phyloP scores from a whole-genome alignment of 2,113 vertebrate genomes.

The Paramormyrops kingsleyae region DNA sequence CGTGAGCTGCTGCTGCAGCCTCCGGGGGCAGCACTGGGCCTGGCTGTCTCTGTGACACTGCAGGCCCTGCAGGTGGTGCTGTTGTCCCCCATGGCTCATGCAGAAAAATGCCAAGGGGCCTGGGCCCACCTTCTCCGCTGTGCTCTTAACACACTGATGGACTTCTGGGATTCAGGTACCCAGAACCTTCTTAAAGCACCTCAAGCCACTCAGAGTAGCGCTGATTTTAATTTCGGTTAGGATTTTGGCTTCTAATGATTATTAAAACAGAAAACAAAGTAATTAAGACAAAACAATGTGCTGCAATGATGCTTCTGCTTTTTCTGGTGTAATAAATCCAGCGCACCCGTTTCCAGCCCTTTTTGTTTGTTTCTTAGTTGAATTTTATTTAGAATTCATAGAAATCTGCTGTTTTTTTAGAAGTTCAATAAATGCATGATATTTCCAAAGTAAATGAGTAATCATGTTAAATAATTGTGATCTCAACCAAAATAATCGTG shows the following conservation, averaged over 20 bases:
- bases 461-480: neutral
- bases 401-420: neutral
- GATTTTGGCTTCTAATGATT: neutral
- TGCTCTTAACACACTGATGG: slow-evolving; percentile 72
- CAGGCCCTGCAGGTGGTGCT: slow-evolving; percentile 76
- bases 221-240: neutral
- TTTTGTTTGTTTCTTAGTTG: neutral
- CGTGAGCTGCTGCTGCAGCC: slow-evolving; percentile 67
- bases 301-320: neutral
- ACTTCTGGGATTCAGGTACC: slow-evolving; percentile 69
- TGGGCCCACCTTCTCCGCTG: slow-evolving; percentile 77
- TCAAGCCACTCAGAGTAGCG: neutral
- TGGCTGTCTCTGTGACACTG: slow-evolving; percentile 63
- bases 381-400: neutral
- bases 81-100: slow-evolving; percentile 78
- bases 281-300: neutral
- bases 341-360: neutral
- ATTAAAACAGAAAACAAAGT: neutral
- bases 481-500: neutral
- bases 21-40: slow-evolving; percentile 43
- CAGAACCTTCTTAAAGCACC: neutral
- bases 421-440: neutral
- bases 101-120: slow-evolving; percentile 75
- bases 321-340: neutral
- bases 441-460: neutral